Evolutionary conservation across 2,113 vertebrate genomes (phyloP), one percentile per base, ranked within the genome.

Genomic region (Gymnobelideus leadbeateri): DNA sequence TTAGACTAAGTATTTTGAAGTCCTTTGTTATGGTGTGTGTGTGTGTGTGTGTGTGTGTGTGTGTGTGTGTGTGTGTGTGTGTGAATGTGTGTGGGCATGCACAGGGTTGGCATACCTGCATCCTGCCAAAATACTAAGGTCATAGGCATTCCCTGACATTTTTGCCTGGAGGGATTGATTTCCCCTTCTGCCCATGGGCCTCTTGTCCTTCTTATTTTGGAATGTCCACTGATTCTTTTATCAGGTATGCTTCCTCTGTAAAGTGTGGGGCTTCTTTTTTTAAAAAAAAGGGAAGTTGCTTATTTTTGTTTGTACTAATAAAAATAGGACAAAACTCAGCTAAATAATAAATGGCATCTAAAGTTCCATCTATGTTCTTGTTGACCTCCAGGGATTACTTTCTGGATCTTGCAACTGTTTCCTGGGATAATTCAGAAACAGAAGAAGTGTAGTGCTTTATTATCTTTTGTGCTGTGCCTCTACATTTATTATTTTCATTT

Each of bases 61-160:
- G 0, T 61, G 28, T 61, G 14, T 19, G 37, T 8, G 5, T 21
- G 25, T 10, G 9, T 57, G 55, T 57, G 57, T 31, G 0, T 61
- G 28, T 61, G 52, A 21, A 2, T 61, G 1, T 55, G 23, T 55
- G 54, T 25, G 23, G 24, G 54, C 21, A 19, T 26, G 24, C 54
- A 55, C 25, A 55, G n/a, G n/a, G n/a, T n/a, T n/a, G n/a, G n/a
- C 19, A 43, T 8, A 84, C 6, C 0, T 84, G 0, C 0, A 7
- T n/a, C 37, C 16, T 19, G 37, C 37, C n/a, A 77, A 77, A 68
- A 0, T 14, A 19, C 0, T 21, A 25, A 77, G 19, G 68, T 43
- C 19, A 37, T 1, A n/a, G 12, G 4, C 37, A 84, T 43, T 43
- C 68, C 31, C n/a, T 43, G 16, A 84, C 37, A 84, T 7, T 4